These are phyloP conservation scores for Drosophila mayri DNA, from an alignment of 1,140 invertebrate species.

Conservation along the genomic window DNA sequence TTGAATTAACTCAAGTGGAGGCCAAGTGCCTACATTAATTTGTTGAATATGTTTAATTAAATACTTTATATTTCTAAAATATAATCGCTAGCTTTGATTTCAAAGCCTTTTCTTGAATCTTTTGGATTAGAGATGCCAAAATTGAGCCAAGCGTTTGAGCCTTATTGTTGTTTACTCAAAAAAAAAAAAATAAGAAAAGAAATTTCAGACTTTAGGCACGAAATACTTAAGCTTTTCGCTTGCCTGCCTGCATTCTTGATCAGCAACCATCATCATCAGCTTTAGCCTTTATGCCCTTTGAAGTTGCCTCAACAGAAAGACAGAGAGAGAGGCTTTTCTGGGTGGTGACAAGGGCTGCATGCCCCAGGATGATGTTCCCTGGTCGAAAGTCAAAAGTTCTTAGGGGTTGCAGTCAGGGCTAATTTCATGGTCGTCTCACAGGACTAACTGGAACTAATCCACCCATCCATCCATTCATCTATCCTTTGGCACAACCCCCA, in stretches of 20 bases:
- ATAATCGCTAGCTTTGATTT: not conserved
- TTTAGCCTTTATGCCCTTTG: constrained; percentile 34
- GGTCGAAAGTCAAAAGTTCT: constrained; percentile 45
- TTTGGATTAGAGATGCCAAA: not conserved
- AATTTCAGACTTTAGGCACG: constrained; percentile 28
- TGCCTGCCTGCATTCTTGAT: constrained; percentile 36
- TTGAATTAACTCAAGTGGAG: constrained; percentile 19
- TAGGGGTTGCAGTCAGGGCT: constrained; percentile 40
- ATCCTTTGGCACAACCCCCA: constrained; percentile 23
- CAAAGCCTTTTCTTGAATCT: not conserved
- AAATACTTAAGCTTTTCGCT: constrained; percentile 36
- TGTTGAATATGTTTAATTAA: not conserved
- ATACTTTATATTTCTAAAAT: not conserved
- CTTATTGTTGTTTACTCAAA: constrained; percentile 10
- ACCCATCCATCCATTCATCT: constrained; percentile 45
- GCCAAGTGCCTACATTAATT: constrained; percentile 1
- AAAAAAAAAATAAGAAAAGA: not conserved
- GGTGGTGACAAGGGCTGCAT: not conserved
- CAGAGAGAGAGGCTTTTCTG: not conserved
- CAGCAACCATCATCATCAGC: constrained; percentile 16
- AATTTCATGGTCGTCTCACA: constrained; percentile 42
- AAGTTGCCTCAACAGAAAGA: constrained; percentile 7
- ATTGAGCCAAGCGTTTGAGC: constrained; percentile 5
- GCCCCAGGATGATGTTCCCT: constrained; percentile 21
- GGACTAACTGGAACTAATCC: constrained; percentile 51